Evolutionary conservation across 2,888 invertebrate genomes (phyloP), one percentile per base, ranked within the genome.

Genomic region (Andricus quercusramuli): DNA sequence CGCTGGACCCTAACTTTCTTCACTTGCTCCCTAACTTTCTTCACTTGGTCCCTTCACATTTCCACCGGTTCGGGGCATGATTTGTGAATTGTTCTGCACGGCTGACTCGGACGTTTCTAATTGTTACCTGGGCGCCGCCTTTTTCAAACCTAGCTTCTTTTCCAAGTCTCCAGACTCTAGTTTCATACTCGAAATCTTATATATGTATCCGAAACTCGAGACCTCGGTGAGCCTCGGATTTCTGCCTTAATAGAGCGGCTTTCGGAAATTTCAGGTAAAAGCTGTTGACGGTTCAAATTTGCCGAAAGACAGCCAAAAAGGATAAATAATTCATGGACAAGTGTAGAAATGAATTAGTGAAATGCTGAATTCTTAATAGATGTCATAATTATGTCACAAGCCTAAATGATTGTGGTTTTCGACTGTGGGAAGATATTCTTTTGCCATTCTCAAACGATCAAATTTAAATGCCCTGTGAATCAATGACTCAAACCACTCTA

Each of bases 71-170:
- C 15, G 29, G 17, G 62, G 1, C 51, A 22, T 41, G 62, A 65
- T 65, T 66, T 44, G 82, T 79, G 74, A 80, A 77, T 79, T 82
- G 56, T 83, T 83, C 83, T 74, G 78, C 78, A 66, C 79, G 81
- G 80, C 41, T 78, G 80, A 77, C 78, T 59, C 56, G 79, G 76
- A 77, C 70, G 77, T 80, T 81, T 79, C 79, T 82, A 80, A 83
- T 83, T 81, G 68, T 80, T 66, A 79, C 77, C 77, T 77, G 78
- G 47, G 44, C 67, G 67, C 44, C 67, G 67, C 22, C 41, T 68
- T 41, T 44, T 68, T 68, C 22, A 22, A 68, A 41, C 67, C 67
- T 68, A 68, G 67, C 41, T 68, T 68, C n/a, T 41, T 68, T 44
- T 41, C 22, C 44, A 15, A 68, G 44, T 44, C 68, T 68, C 25